phyloP scores from a whole-genome alignment of 1,140 invertebrate genomes.

The Carposina sasakii region DNA sequence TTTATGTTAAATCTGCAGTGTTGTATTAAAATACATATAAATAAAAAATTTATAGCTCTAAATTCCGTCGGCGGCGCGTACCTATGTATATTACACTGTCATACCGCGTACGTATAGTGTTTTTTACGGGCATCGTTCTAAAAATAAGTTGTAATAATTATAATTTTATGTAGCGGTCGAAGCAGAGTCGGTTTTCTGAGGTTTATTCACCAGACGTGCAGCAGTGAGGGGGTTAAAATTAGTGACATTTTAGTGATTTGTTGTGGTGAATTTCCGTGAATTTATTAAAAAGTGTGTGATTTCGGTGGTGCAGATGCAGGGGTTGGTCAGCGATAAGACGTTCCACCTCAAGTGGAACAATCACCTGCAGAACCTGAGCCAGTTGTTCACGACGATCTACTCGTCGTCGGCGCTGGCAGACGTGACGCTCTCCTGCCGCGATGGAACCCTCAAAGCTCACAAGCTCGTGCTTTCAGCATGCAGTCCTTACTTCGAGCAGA shows the following conservation, averaged over 20 bases:
- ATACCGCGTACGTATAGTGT: conserved; percentile 72
- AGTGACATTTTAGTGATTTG: too few relatives aligned
- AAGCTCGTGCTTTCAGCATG: conserved; percentile 82
- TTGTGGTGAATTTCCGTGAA: too few relatives aligned
- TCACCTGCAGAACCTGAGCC: conserved; percentile 81
- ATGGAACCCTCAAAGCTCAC: conserved; percentile 79
- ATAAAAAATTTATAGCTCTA: conserved; percentile 67
- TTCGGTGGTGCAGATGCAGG: conserved; percentile 70
- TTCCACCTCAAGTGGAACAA: conserved; percentile 84
- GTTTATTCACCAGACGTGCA: conserved; percentile 55
- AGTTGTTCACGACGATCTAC: conserved; percentile 80
- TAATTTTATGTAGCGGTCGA: conserved; percentile 72
- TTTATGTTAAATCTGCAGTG: conserved; percentile 52
- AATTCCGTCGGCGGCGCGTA: conserved; percentile 69
- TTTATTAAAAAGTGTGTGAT: conserved; percentile 55
- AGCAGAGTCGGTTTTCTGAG: conserved; percentile 65
- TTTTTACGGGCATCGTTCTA: conserved; percentile 73
- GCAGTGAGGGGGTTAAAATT: too few relatives aligned
- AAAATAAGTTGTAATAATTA: conserved; percentile 73
- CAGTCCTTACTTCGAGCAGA: conserved; percentile 84
- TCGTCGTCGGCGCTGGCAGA: conserved; percentile 80
- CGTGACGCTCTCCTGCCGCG: conserved; percentile 77
- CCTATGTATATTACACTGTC: conserved; percentile 70
- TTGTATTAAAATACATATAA: conserved; percentile 55
- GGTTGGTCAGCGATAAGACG: conserved; percentile 75